phyloP scores from a whole-genome alignment of 2,888 invertebrate species.

The Thymelicus sylvestris region DNA sequence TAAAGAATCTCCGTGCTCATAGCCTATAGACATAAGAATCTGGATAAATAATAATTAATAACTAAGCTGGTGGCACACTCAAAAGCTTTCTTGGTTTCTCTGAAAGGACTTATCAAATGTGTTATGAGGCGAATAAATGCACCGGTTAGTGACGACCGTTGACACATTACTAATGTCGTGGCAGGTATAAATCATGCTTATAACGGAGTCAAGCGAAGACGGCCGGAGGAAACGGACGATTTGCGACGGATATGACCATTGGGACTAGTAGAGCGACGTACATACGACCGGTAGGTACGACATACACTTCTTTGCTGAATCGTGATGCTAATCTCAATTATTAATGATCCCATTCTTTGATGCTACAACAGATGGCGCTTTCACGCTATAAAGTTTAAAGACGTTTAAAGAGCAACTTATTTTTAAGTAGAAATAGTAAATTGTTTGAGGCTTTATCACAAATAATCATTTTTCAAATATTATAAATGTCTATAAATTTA shows the following conservation, averaged over 20 bases:
- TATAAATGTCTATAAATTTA: too few species aligned
- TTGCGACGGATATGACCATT: conserved; percentile 81
- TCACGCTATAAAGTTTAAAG: too few species aligned
- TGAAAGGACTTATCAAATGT: neutral
- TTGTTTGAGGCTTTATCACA: too few species aligned
- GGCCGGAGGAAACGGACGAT: conserved; percentile 77
- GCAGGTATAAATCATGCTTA: conserved; percentile 82
- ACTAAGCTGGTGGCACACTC: neutral
- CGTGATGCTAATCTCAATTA: conserved; percentile 34
- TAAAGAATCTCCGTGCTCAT: too few species aligned
- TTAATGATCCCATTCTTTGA: conserved; percentile 28
- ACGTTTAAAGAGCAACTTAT: neutral
- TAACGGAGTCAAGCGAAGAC: conserved; percentile 68
- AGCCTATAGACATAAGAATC: too few species aligned
- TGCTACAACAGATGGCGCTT: conserved; percentile 25
- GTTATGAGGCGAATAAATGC: conserved; percentile 70
- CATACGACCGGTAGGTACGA: conserved; percentile 44
- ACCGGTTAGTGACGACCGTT: conserved; percentile 72
- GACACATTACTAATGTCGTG: conserved; percentile 77
- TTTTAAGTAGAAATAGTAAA: neutral
- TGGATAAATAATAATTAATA: too few species aligned
- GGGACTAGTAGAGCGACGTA: conserved; percentile 69
- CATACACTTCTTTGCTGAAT: conserved; percentile 20
- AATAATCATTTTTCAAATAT: too few species aligned
- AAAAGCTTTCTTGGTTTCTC: neutral